Evolutionary conservation across 2,797 vertebrate genomes (phyloP), one percentile per base, ranked within the genome.

Genomic region (Nyctibius grandis): DNA sequence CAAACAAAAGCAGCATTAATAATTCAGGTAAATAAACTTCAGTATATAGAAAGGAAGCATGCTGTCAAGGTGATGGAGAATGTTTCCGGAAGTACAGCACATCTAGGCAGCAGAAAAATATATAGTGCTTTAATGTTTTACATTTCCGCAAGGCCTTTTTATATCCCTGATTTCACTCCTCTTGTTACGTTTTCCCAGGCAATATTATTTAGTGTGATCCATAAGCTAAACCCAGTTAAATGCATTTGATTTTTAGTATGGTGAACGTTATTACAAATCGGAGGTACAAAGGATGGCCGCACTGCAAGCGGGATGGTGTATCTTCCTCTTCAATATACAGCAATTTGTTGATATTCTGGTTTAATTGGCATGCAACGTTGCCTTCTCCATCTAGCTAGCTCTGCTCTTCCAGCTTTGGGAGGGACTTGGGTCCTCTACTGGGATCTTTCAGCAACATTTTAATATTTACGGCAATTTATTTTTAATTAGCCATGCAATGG

Each of bases 1-100:
- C 96, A 97, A 97, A 97, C 96, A 98, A 97, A 98, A 96, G 96
- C 73, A 92, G 23, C 97, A 97, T 98, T 98, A 98, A 97, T 98
- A 98, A 98, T 98, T 98, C 97, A 98, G 94, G 77, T 90, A 98
- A 98, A 97, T 98, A 98, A 98, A 97, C 97, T 97, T 97, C 95
- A 97, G 84, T 80, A 91, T 96, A 96, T 75, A 88, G 97, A 94
- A 95, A 97, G 89, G 93, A 97, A 96, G 85, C 88, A 44, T 31
- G 68, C 97, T 97, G 97, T 98, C 97, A 98, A 97, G 96, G 97
- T 98, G 97, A 97, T 96, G 89, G 96, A 97, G 93, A 95, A 94
- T 94, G 85, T 88, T 97, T 96, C 94, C 93, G 88, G 64, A 96
- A 96, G 92, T 93, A 94, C 68, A 93, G 74, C 72, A 96, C 85